Evolutionary conservation across 2,888 invertebrate species (phyloP).

Genomic region (Apodemia mormo): DNA sequence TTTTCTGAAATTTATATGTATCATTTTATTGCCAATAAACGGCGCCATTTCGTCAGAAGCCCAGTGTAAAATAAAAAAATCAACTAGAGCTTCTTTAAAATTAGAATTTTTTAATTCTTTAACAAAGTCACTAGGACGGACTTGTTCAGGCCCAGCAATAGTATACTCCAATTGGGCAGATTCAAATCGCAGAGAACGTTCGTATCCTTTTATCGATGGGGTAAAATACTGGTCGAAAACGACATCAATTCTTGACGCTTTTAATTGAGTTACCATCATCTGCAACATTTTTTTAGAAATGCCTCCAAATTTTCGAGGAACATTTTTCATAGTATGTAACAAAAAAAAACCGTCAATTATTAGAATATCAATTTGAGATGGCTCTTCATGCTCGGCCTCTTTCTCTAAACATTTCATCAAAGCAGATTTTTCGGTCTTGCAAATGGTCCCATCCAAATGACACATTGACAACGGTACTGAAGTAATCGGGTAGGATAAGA

Average conservation of each 20-base stretch:
- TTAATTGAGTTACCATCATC: slow-evolving; percentile 33
- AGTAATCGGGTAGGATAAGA: not conserved
- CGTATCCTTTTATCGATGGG: slow-evolving; percentile 34
- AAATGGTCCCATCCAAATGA: slow-evolving; percentile 1
- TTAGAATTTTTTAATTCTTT: no score
- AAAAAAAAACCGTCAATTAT: slow-evolving; percentile 35
- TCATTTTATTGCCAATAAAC: no score
- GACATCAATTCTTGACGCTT: slow-evolving; percentile 33
- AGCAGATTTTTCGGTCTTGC: slow-evolving; percentile 4
- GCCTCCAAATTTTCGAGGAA: slow-evolving; percentile 43
- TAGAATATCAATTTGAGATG: slow-evolving; percentile 24
- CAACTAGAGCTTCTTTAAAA: slow-evolving; percentile 41
- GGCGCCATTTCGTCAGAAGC: slow-evolving; percentile 33
- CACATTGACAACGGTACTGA: no score
- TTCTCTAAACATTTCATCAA: slow-evolving; percentile 19
- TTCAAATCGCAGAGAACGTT: slow-evolving; percentile 31
- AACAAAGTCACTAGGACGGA: slow-evolving; percentile 32
- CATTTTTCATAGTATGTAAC: slow-evolving; percentile 30
- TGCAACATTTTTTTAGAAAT: slow-evolving; percentile 41
- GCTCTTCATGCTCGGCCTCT: slow-evolving; percentile 20
- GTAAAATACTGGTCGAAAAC: slow-evolving; percentile 33
- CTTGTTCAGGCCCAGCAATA: slow-evolving; percentile 40
- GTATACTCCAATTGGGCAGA: slow-evolving; percentile 37
- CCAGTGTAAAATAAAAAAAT: slow-evolving; percentile 43
- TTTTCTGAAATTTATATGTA: slow-evolving; percentile 26